These are phyloP conservation scores for Sinodicranocentrus sp. DNA, from an alignment of 2,888 invertebrate genomes.

Conservation along the genomic window DNA sequence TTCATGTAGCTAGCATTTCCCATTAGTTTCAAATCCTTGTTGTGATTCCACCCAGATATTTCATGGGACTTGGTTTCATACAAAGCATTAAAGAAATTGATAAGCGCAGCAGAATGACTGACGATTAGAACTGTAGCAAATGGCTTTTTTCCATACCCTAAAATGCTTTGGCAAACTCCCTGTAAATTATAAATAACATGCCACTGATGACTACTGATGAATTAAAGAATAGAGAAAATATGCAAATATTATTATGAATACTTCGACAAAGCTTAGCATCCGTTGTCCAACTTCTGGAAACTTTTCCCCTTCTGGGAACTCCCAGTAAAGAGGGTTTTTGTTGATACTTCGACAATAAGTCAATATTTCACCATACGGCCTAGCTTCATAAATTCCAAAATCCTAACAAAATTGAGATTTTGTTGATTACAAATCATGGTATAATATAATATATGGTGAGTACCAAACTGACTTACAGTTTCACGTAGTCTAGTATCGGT, in stretches of 20 bases:
- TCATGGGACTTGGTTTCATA: background rate
- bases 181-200: too few species aligned
- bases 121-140: constrained; percentile 16
- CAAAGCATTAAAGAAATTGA: constrained; percentile 24
- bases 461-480: constrained; percentile 33
- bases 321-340: constrained; percentile 6
- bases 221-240: background rate
- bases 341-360: background rate
- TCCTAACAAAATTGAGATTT: constrained; percentile 11
- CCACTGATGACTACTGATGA: too few species aligned
- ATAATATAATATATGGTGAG: background rate
- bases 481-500: constrained; percentile 33
- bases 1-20: constrained; percentile 45
- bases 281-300: constrained; percentile 46
- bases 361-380: constrained; percentile 32
- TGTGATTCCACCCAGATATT: constrained; percentile 20
- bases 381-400: constrained; percentile 21
- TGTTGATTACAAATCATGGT: background rate
- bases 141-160: constrained; percentile 5
- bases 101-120: constrained; percentile 29
- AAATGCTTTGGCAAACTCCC: too few species aligned
- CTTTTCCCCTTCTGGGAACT: constrained; percentile 55
- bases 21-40: constrained; percentile 45
- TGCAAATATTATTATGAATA: constrained; percentile 11
- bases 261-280: constrained; percentile 23